Evolutionary conservation across 1,140 invertebrate species (phyloP), one percentile per base, ranked within the genome.

Genomic region (Eumaeus atala): DNA sequence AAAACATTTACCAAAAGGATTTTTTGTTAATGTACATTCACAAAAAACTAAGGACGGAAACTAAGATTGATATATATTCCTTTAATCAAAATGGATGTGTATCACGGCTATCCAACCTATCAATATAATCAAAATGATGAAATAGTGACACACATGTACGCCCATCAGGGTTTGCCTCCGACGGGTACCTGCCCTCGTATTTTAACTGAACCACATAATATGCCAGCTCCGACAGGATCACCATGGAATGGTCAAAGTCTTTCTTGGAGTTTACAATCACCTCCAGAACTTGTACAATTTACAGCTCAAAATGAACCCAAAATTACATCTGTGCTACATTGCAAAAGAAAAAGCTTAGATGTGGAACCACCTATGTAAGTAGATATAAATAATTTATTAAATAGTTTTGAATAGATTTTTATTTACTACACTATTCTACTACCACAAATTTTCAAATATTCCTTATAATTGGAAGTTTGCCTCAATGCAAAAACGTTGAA

Each of bases 241-340:
- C 87, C 85, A 0, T 88, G 87, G 87, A 87, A 83, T 51, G 61
- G 80, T 5, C 79, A 86, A 51, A 72, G 73, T 8, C 40, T 87
- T 49, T 60, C 83, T 0, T 88, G 87, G 87, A 83, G 84, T 5
- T 64, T 80, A 58, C 55, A 68, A 33, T 80, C 82, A 12, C 82
- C 84, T 0, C 83, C 82, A 4, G 66, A 74, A 7, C 59, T 87
- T 7, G 84, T 88, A 0, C 74, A 87, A 44, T 88, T 88, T 49
- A 87, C 85, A n/a, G 87, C 66, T 9, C 67, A 59, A 34, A 21
- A 58, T 28, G 69, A 72, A 12, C 28, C 44, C 2, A 73, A 77
- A 62, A 40, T 70, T 38, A 54, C 67, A 40, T 54, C 77, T 21
- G 56, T 77, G 17, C 51, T 76, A 34, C 80, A 86, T 61, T 78